phyloP scores from a whole-genome alignment of 1,140 invertebrate species.

The Panagrolaimus sp. region DNA sequence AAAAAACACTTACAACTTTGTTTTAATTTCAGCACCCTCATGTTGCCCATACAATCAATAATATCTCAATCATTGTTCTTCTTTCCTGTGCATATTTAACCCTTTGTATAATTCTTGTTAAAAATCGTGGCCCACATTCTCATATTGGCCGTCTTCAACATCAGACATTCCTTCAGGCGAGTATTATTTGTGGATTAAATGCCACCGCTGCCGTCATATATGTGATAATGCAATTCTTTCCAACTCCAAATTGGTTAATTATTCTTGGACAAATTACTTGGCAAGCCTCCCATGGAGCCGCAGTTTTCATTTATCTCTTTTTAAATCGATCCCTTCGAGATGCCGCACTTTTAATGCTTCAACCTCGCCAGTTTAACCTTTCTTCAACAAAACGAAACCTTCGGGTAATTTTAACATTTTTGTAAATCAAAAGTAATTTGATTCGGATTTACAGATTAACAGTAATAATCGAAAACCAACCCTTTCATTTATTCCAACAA shows the following conservation, averaged over 20 bases:
- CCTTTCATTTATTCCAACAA: too few relatives aligned
- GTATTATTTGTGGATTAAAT: slow-evolving; percentile 30
- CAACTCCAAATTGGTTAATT: slow-evolving; percentile 18
- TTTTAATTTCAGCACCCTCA: too few relatives aligned
- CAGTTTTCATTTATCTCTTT: slow-evolving; percentile 11
- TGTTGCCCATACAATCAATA: neutral
- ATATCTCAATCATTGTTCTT: neutral
- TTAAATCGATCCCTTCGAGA: neutral
- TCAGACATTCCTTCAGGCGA: slow-evolving; percentile 31
- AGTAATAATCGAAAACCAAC: too few relatives aligned
- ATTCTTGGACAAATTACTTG: slow-evolving; percentile 26
- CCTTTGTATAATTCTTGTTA: neutral
- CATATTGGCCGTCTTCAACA: neutral
- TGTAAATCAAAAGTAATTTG: too few relatives aligned
- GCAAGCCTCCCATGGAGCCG: slow-evolving; percentile 19
- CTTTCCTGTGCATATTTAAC: neutral
- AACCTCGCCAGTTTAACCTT: too few relatives aligned
- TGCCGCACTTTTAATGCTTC: neutral
- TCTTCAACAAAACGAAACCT: too few relatives aligned
- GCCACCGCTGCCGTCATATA: slow-evolving; percentile 26
- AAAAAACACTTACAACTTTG: too few relatives aligned
- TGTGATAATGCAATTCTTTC: slow-evolving; percentile 32
- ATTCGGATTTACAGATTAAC: too few relatives aligned
- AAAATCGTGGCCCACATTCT: neutral
- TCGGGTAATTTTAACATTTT: too few relatives aligned